Conservation (phyloP, 2,113 vertebrate genomes). For the Sapayoa aenigma region DNA sequence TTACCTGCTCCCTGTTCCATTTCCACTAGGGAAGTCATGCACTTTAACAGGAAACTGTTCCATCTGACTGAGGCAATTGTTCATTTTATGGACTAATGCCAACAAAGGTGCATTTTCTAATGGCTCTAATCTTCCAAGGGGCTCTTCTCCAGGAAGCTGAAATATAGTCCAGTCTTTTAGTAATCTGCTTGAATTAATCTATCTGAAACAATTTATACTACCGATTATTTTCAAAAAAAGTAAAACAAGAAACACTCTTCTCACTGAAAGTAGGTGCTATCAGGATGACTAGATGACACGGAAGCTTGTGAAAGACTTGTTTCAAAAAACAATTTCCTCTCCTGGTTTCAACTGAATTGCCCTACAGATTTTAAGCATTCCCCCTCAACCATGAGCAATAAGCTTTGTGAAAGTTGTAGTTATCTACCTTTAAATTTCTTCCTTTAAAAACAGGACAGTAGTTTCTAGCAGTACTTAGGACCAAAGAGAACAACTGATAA, state of each 20-base stretch:
- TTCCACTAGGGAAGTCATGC: conserved; percentile 97
- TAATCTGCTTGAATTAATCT: background rate
- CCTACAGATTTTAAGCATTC: background rate
- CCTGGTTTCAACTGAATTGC: background rate
- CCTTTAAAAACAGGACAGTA: background rate
- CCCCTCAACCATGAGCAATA: background rate
- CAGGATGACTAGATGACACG: background rate
- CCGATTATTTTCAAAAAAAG: background rate
- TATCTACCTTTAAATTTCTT: background rate
- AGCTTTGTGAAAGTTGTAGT: background rate
- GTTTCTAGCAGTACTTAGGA: background rate
- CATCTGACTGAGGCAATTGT: conserved; percentile 99
- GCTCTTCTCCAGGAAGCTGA: conserved; percentile 90
- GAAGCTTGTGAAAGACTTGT: background rate
- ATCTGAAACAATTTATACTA: background rate
- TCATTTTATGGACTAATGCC: conserved; percentile 97
- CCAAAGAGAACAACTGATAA: background rate
- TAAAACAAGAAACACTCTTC: background rate
- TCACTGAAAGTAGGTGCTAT: background rate
- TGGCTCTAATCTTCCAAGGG: conserved; percentile 87
- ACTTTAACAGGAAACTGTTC: conserved; percentile 99
- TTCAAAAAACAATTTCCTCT: background rate
- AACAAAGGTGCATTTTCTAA: conserved; percentile 88
- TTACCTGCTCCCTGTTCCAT: conserved; percentile 98
- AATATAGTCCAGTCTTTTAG: conserved; percentile 13